phyloP scores from a whole-genome alignment of 1,140 invertebrate genomes.

The Brachionus manjavacas region DNA sequence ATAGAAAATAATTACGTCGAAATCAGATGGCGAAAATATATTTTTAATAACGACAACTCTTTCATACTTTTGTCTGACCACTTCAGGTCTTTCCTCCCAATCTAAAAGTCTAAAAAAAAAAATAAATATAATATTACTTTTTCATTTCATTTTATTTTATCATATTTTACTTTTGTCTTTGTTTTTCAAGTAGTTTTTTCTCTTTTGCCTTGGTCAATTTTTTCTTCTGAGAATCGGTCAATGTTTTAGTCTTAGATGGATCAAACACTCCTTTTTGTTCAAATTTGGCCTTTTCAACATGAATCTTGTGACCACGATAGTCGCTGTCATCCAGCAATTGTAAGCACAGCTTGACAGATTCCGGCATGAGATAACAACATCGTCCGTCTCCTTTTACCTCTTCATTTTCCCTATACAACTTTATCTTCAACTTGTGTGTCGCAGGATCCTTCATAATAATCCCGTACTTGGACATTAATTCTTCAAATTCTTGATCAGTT shows the following conservation, averaged over 20 bases:
- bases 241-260: slow-evolving; percentile 59
- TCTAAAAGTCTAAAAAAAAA: background rate
- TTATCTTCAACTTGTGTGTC: slow-evolving; percentile 81
- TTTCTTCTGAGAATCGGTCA: slow-evolving; percentile 16
- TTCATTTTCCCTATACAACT: slow-evolving; percentile 75
- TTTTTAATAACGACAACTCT: slow-evolving; percentile 42
- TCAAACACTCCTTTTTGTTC: slow-evolving; percentile 91
- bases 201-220: slow-evolving; percentile 77
- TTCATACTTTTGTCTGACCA: slow-evolving; percentile 41
- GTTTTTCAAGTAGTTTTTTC: slow-evolving; percentile 51
- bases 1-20: background rate
- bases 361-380: slow-evolving; percentile 93
- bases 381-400: slow-evolving; percentile 88
- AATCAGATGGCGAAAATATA: slow-evolving; percentile 26
- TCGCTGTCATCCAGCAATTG: slow-evolving; percentile 84
- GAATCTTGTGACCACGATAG: slow-evolving; percentile 68
- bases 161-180: slow-evolving; percentile 6
- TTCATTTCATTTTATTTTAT: background rate
- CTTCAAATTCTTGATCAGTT: slow-evolving; percentile 69
- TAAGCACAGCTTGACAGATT: slow-evolving; percentile 87
- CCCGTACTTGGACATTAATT: slow-evolving; percentile 93
- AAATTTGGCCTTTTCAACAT: slow-evolving; percentile 88
- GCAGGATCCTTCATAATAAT: slow-evolving; percentile 79
- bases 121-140: background rate
- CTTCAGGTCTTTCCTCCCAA: slow-evolving; percentile 41